Conservation (phyloP, 1,140 invertebrate genomes). For the Tenebrio molitor region DNA sequence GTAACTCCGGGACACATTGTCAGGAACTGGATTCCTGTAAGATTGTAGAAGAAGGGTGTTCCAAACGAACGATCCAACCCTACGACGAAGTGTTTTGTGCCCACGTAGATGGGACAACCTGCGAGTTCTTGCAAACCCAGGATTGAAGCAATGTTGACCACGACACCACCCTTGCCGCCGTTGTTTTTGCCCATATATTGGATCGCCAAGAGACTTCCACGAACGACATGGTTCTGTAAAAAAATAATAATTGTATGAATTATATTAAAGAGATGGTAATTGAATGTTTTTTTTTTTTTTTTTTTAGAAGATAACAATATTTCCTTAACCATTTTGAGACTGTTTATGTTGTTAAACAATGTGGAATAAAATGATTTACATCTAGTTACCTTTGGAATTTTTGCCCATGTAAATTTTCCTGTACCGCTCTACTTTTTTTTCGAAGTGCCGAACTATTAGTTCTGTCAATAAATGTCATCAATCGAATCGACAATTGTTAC, state of each 20-base stretch:
- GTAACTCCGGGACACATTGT: conserved; percentile 67
- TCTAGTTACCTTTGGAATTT: too few relatives aligned
- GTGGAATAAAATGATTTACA: too few relatives aligned
- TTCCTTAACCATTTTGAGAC: too few relatives aligned
- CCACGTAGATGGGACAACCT: conserved; percentile 68
- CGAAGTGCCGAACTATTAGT: too few relatives aligned
- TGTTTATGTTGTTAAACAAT: too few relatives aligned
- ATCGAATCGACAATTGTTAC: too few relatives aligned
- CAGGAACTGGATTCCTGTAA: conserved; percentile 67
- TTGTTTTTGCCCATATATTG: conserved; percentile 68
- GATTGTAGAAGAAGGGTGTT: conserved; percentile 60
- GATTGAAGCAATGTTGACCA: conserved; percentile 68
- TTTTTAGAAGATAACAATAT: too few relatives aligned
- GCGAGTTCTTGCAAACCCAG: conserved; percentile 66
- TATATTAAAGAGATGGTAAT: too few relatives aligned
- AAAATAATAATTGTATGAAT: background rate
- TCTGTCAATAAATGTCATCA: too few relatives aligned
- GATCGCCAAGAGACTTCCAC: conserved; percentile 67
- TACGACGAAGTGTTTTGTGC: conserved; percentile 70
- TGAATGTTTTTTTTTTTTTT: too few relatives aligned
- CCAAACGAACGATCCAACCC: conserved; percentile 69
- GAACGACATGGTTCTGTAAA: conserved; percentile 66
- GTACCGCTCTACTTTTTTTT: too few relatives aligned
- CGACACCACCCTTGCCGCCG: conserved; percentile 66
- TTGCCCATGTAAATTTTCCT: too few relatives aligned